phyloP scores from a whole-genome alignment of 1,140 invertebrate species.

The Chymomyza costata region DNA sequence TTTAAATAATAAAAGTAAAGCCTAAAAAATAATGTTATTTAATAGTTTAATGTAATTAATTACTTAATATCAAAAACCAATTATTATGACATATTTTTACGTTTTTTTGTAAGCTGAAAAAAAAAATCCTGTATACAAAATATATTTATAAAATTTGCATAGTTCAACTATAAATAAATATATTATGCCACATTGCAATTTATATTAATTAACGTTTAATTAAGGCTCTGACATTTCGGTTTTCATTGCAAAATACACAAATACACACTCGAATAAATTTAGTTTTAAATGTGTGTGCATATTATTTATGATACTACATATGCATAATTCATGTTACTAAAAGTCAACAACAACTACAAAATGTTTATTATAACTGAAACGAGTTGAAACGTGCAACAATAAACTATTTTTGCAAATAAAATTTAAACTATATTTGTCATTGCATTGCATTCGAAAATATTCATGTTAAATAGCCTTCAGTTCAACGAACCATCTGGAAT shows the following conservation, averaged over 20 bases:
- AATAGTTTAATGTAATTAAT: conserved; percentile 49
- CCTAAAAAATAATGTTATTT: conserved; percentile 37
- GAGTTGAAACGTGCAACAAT: conserved; percentile 67
- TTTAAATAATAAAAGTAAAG: conserved; percentile 23
- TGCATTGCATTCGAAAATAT: no score
- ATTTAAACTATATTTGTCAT: conserved; percentile 15
- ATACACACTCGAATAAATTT: conserved; percentile 31
- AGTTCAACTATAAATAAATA: conserved; percentile 32
- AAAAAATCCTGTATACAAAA: no score
- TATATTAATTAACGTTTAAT: conserved; percentile 35
- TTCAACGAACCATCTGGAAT: no score
- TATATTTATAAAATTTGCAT: conserved; percentile 9
- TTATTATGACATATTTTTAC: conserved; percentile 36
- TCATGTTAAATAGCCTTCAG: no score
- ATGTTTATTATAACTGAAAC: conserved; percentile 50
- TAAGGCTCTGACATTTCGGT: conserved; percentile 17
- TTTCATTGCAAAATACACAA: conserved; percentile 15
- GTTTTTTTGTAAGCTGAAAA: conserved; percentile 9
- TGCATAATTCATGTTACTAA: conserved; percentile 45
- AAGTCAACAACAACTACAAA: conserved; percentile 29
- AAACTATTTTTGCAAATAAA: conserved; percentile 66
- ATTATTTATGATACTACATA: background rate
- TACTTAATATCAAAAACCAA: conserved; percentile 26
- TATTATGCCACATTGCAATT: conserved; percentile 19
- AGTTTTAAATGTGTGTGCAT: conserved; percentile 22